Evolutionary conservation across 2,113 vertebrate genomes (phyloP), one percentile per base, ranked within the genome.

Genomic region (Boleophthalmus pectinirostris): DNA sequence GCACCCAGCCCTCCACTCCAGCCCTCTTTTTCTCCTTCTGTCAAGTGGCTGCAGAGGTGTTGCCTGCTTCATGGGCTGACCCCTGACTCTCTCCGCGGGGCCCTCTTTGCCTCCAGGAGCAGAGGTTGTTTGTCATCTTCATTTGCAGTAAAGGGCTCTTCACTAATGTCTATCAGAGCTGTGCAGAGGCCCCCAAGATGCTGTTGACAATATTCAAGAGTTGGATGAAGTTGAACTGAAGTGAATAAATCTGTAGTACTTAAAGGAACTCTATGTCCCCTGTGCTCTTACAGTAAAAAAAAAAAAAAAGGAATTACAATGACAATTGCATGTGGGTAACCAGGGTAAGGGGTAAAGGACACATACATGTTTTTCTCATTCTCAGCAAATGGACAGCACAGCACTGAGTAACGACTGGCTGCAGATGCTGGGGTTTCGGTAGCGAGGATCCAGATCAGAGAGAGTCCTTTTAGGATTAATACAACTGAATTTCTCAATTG

Each of bases 41-140:
- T 90, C 90, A 92, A 92, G 91, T 91, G 90, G 87, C 83, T 83
- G 87, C 85, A 80, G 85, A 88, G 89, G 86, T 93, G 91, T 90
- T 86, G 87, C 84, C 66, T 43, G 78, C 85, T 88, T 85, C 79
- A 78, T 81, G 84, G 75, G 14, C 79, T 81, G 86, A 84, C 87
- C 83, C 79, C 67, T 72, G 80, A 81, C 85, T 69, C 80, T 71
- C 83, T 72, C 70, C 72, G 54, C 58, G 75, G 9, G 84, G 73
- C 67, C 66, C 60, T 79, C 78, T 45, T 73, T 54, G 60, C 78
- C 77, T 80, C 68, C 5, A 66, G 65, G 87, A 75, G 78, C 75
- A 82, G 79, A 79, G 85, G 83, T 82, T 81, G 85, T 87, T 90
- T 84, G 79, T 79, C 78, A 71, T 87, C 86, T 85, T 85, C 82